Evolutionary conservation across 2,888 invertebrate genomes (phyloP).

Genomic region (Calliphora vomitoria): DNA sequence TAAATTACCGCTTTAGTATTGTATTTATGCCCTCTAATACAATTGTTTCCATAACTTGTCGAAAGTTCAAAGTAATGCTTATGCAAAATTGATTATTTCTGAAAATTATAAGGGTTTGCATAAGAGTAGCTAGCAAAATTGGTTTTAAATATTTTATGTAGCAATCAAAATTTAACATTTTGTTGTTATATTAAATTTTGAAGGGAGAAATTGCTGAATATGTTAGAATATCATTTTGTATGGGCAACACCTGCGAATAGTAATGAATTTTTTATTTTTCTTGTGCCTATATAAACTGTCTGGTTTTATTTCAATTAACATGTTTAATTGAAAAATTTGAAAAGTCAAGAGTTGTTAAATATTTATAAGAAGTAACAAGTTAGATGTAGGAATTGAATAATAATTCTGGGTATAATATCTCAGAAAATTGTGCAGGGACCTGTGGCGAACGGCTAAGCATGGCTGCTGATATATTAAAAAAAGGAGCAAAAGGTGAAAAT

Average conservation of each 20-base stretch:
- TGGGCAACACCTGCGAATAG: not conserved
- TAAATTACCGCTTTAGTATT: not conserved
- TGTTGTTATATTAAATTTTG: not conserved
- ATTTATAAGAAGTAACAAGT: not conserved
- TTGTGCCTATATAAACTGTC: not conserved
- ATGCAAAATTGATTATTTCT: slow-evolving; percentile 19
- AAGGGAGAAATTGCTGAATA: not conserved
- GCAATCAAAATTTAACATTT: slow-evolving; percentile 5
- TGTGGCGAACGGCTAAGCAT: no score
- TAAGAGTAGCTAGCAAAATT: not conserved
- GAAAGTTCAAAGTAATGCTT: slow-evolving; percentile 1
- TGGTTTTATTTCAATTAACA: not conserved
- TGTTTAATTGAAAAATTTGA: not conserved
- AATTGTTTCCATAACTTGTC: not conserved
- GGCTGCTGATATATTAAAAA: no score
- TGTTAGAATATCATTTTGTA: not conserved
- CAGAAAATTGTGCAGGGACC: no score
- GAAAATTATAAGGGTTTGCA: not conserved
- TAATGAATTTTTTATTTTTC: not conserved
- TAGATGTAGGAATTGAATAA: no score
- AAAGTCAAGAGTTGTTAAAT: not conserved
- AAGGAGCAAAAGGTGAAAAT: no score
- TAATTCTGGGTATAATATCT: no score
- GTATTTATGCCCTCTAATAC: not conserved
- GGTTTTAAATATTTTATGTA: slow-evolving; percentile 25